These are phyloP conservation scores for Montifringilla adamsi DNA, from an alignment of 2,113 vertebrate species.

Conservation along the genomic window DNA sequence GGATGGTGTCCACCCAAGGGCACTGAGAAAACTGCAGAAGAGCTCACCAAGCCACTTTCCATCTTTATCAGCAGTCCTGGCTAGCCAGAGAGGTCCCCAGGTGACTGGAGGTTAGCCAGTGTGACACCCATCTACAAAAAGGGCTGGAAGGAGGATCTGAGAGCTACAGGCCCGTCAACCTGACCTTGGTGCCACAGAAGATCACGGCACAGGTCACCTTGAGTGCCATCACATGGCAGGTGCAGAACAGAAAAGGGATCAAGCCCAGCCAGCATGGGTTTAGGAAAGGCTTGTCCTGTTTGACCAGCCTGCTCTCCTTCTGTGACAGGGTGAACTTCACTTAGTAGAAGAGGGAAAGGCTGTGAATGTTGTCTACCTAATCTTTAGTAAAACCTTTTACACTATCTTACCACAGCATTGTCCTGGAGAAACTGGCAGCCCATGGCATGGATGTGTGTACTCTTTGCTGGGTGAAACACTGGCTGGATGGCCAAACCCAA, in stretches of 20 bases:
- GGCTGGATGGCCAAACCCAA: neutral
- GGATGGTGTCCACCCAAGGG: accelerated
- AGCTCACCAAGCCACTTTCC: neutral
- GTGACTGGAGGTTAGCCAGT: neutral
- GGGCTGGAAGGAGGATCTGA: neutral
- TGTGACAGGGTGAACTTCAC: neutral
- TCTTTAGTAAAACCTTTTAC: neutral
- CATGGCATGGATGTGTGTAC: neutral
- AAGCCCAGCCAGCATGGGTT: neutral
- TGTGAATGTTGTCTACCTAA: neutral
- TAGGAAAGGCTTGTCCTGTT: neutral
- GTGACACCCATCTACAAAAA: neutral
- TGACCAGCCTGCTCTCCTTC: neutral
- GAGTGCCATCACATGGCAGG: neutral
- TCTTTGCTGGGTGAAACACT: neutral
- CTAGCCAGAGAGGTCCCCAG: neutral
- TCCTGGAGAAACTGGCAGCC: neutral
- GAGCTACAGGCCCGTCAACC: neutral
- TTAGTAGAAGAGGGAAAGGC: neutral
- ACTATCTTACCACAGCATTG: neutral
- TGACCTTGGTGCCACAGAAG: neutral
- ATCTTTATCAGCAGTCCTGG: neutral
- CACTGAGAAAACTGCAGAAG: neutral
- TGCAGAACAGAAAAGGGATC: neutral
- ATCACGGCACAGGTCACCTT: neutral